A percentile compares a stretch with the other conserved stretches of the same genome.
phyloP scores from a whole-genome alignment of 2,113 vertebrate genomes.

The Apteryx mantelli region DNA sequence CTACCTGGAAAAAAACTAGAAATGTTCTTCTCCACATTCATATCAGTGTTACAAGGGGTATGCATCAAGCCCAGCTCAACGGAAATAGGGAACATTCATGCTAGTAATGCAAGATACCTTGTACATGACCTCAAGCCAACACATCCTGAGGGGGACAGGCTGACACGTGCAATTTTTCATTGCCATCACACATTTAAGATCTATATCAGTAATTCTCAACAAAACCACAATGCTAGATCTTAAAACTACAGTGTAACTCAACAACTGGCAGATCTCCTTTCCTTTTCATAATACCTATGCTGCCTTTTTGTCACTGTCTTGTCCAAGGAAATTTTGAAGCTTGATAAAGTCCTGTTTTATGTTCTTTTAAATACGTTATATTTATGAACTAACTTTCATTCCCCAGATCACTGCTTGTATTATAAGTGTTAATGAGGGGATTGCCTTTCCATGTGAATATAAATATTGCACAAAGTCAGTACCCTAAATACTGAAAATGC shows the following conservation, averaged over 20 bases:
- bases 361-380: constrained; percentile 28
- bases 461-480: background rate
- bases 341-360: background rate
- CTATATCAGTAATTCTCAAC: background rate
- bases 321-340: background rate
- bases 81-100: background rate
- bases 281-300: background rate
- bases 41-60: background rate
- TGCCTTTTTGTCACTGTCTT: background rate
- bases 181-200: background rate
- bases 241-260: background rate
- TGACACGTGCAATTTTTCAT: background rate
- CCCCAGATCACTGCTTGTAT: constrained; percentile 41
- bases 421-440: constrained; percentile 36
- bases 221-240: background rate
- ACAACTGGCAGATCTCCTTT: background rate
- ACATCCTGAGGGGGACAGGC: background rate
- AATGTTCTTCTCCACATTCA: background rate
- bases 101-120: background rate
- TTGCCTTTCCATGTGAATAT: constrained; percentile 29
- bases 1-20: background rate
- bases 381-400: constrained; percentile 19
- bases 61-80: background rate
- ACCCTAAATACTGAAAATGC: constrained; percentile 43
- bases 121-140: background rate